Conservation (phyloP, 2,113 vertebrate species). For the Cephalopholis sonnerati region DNA sequence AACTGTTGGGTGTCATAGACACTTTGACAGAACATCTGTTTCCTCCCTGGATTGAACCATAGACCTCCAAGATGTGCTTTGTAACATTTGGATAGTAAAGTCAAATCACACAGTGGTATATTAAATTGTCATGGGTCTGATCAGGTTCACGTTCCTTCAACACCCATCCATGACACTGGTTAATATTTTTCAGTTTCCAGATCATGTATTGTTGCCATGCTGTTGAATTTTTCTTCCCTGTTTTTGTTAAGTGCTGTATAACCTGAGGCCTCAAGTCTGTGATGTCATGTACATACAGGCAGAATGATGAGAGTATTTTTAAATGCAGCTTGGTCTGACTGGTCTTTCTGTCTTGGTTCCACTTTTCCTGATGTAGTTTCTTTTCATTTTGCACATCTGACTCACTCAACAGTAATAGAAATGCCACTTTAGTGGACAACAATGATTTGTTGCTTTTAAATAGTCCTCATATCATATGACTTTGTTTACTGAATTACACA, state of each 20-base stretch:
- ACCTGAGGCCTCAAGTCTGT: background rate
- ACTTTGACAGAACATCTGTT: background rate
- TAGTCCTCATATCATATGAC: slow-evolving; percentile 27
- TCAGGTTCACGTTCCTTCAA: background rate
- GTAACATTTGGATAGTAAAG: background rate
- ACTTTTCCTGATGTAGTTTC: background rate
- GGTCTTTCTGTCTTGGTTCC: background rate
- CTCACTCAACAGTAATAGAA: background rate
- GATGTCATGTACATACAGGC: background rate
- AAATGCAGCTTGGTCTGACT: background rate
- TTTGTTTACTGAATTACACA: slow-evolving; percentile 38
- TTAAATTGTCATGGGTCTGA: background rate
- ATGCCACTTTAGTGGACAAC: background rate
- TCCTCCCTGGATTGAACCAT: background rate
- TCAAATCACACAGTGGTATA: background rate
- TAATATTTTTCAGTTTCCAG: background rate
- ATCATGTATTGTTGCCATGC: background rate
- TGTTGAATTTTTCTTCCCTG: background rate
- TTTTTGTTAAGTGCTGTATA: background rate
- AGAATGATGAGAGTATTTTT: background rate
- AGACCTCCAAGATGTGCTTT: background rate
- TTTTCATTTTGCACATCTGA: background rate
- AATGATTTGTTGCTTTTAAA: slow-evolving; percentile 21
- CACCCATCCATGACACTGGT: background rate
- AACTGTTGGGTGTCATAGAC: background rate